These are phyloP conservation scores for Oceanodroma tethys DNA, from an alignment of 2,113 vertebrate genomes.

Conservation along the genomic window DNA sequence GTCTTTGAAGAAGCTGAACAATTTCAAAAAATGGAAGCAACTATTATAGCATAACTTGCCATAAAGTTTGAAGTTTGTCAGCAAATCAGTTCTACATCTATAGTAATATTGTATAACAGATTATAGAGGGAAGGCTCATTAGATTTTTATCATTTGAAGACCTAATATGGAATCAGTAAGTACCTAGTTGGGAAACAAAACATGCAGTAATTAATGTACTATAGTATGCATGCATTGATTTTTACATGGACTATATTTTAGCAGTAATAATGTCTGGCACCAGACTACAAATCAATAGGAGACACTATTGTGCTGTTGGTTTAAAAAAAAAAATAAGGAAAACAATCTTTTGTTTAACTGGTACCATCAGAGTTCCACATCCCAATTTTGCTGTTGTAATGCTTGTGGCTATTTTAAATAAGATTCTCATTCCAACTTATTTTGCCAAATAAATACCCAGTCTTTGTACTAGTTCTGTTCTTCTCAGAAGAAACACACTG, in stretches of 20 bases:
- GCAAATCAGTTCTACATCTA: background rate
- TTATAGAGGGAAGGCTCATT: background rate
- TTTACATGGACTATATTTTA: slow-evolving; percentile 48
- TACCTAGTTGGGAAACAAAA: background rate
- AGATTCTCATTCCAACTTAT: background rate
- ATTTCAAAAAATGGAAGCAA: background rate
- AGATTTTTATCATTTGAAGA: background rate
- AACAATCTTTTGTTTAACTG: background rate
- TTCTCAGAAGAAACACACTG: background rate
- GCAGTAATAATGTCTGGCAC: slow-evolving; percentile 34
- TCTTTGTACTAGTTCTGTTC: background rate
- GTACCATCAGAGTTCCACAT: background rate
- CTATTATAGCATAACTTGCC: background rate
- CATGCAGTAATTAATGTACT: slow-evolving; percentile 23
- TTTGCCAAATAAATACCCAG: background rate
- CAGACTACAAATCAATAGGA: slow-evolving; percentile 55
- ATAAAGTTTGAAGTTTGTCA: background rate
- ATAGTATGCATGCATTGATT: slow-evolving; percentile 47
- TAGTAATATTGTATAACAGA: background rate
- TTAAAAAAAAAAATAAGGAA: background rate
- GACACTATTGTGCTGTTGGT: background rate
- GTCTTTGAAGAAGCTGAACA: background rate
- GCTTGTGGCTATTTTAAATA: background rate
- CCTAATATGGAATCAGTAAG: slow-evolving; percentile 6
- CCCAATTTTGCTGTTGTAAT: background rate